Conservation (phyloP, 2,797 vertebrate genomes). For the Poliocrania exsul region DNA sequence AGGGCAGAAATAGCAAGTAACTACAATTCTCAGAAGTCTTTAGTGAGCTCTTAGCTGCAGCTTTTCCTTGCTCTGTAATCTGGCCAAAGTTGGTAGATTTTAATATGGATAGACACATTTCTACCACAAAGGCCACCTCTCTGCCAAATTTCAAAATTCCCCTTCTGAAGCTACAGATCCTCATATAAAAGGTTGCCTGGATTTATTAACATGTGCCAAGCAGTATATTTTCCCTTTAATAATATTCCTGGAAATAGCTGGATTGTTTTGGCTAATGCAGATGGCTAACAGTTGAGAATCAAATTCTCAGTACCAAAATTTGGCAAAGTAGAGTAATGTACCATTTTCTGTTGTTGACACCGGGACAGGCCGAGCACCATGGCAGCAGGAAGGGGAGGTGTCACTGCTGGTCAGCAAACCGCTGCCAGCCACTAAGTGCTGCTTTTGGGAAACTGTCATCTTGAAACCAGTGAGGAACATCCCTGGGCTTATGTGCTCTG, state of each 20-base stretch:
- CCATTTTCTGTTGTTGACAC: not conserved
- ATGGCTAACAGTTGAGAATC: not conserved
- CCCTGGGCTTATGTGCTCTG: rapidly evolving
- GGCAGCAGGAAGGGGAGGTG: not conserved
- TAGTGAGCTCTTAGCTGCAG: not conserved
- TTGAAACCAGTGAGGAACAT: not conserved
- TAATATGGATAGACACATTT: not conserved
- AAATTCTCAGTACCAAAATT: not conserved
- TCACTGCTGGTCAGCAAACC: not conserved
- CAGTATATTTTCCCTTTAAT: not conserved
- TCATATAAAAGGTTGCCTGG: not conserved
- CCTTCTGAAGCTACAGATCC: not conserved
- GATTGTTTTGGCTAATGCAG: not conserved
- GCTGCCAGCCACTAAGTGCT: not conserved
- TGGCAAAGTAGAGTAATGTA: not conserved
- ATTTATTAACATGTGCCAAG: not conserved
- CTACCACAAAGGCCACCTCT: not conserved
- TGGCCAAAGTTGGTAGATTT: not conserved
- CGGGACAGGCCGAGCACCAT: not conserved
- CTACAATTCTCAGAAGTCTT: not conserved
- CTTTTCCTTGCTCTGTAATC: not conserved
- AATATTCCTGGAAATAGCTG: constrained; percentile 33
- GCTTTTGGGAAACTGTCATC: not conserved
- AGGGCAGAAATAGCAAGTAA: not conserved
- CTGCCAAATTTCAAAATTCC: not conserved